phyloP scores from a whole-genome alignment of 2,113 vertebrate genomes.

The Trachemys scripta region DNA sequence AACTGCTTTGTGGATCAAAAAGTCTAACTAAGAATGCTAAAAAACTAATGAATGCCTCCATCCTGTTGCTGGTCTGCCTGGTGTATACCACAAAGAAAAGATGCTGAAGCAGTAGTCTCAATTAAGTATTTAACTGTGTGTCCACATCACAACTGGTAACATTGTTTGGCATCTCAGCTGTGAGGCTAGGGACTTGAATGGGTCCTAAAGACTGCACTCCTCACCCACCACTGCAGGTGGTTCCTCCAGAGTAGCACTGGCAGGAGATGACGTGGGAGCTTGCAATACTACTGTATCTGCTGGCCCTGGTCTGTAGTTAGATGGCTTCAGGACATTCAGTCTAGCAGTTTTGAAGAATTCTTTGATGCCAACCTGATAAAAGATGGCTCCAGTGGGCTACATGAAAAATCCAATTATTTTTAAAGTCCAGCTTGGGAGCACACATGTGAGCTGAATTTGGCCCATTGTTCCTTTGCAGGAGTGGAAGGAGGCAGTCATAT shows the following conservation, averaged over 20 bases:
- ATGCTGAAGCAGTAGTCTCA: neutral
- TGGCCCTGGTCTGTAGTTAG: neutral
- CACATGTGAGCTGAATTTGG: neutral
- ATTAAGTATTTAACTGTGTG: neutral
- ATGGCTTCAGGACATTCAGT: neutral
- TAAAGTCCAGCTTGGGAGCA: neutral
- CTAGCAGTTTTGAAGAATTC: neutral
- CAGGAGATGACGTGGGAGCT: neutral
- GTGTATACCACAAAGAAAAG: neutral
- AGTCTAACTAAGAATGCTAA: neutral
- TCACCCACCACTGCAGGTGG: neutral
- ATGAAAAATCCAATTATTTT: neutral
- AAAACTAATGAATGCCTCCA: neutral
- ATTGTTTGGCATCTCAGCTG: neutral
- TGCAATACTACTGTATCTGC: neutral
- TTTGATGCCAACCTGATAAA: neutral
- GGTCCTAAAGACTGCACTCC: neutral
- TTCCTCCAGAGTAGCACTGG: neutral
- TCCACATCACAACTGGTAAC: neutral
- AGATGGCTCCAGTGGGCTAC: neutral
- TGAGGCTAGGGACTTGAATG: neutral
- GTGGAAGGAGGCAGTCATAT: neutral
- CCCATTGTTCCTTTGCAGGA: neutral
- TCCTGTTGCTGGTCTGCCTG: neutral
- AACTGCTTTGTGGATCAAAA: neutral